A percentile compares a stretch with the other conserved stretches of the same genome.
Evolutionary conservation across 2,113 vertebrate genomes (phyloP).

Genomic region (Anguilla rostrata): DNA sequence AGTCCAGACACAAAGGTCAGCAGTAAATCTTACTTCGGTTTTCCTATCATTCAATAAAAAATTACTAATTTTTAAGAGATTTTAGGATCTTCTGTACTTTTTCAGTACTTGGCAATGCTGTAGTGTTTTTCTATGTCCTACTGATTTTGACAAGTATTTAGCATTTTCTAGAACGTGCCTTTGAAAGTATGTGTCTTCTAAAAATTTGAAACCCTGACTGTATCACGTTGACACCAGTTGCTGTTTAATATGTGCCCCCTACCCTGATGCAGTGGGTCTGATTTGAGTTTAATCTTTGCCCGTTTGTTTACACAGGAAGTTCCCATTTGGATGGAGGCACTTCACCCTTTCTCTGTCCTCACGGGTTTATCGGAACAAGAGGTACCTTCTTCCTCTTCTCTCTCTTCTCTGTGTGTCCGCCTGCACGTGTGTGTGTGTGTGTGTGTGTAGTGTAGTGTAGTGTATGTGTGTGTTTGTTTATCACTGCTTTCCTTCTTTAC

Average conservation of each 20-base stretch:
- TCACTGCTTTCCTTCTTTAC: constrained; percentile 26
- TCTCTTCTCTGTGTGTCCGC: background rate
- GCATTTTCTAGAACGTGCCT: background rate
- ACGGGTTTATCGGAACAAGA: constrained; percentile 86
- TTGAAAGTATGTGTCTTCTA: background rate
- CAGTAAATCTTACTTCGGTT: background rate
- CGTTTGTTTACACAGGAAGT: constrained; percentile 69
- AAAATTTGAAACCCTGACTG: too few relatives aligned
- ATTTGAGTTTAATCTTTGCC: constrained; percentile 26
- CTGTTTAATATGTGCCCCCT: too few relatives aligned
- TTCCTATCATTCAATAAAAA: background rate
- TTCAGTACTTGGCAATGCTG: background rate
- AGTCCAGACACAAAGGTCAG: constrained; percentile 79
- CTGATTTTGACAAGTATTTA: background rate
- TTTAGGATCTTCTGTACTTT: background rate
- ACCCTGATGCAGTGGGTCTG: background rate
- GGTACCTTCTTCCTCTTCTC: constrained; percentile 65
- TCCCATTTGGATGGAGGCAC: constrained; percentile 79
- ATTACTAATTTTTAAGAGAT: background rate
- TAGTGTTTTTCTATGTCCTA: too few relatives aligned
- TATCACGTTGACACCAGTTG: too few relatives aligned
- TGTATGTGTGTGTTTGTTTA: background rate
- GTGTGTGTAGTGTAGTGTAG: background rate
- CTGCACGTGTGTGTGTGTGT: too few relatives aligned
- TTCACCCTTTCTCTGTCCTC: constrained; percentile 84